phyloP scores from a whole-genome alignment of 2,888 invertebrate genomes.

The Heliconius charithonia region DNA sequence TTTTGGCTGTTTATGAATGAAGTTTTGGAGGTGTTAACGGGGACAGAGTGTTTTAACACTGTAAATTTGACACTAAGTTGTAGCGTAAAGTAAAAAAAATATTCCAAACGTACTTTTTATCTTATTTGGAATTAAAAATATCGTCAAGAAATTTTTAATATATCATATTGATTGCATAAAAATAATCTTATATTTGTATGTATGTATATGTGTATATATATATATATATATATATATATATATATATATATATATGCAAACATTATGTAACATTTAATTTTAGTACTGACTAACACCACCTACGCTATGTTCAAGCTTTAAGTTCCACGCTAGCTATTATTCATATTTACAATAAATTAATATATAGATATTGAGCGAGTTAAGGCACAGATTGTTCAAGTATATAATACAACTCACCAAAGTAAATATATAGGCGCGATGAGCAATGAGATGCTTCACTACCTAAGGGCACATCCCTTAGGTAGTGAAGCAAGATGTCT shows the following conservation, averaged over 20 bases:
- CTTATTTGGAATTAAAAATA: background rate
- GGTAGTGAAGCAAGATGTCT: background rate
- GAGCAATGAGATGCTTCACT: background rate
- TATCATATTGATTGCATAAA: background rate
- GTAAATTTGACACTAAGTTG: no score
- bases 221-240: no score
- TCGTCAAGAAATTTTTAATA: background rate
- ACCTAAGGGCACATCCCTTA: background rate
- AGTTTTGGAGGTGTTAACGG: no score
- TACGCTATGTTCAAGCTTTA: background rate
- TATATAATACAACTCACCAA: background rate
- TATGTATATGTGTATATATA: no score
- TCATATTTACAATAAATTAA: background rate
- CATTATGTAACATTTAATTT: background rate
- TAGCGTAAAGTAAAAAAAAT: no score
- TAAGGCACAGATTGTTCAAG: background rate
- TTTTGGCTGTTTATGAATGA: background rate
- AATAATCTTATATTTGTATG: background rate
- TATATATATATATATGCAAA: background rate
- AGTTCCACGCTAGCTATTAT: background rate
- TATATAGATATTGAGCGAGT: background rate
- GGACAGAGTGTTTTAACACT: no score
- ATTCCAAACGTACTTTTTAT: no score
- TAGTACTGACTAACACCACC: constrained; percentile 1
- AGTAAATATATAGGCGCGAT: background rate